phyloP scores from a whole-genome alignment of 2,888 invertebrate genomes.

The Eupithecia vulgata region DNA sequence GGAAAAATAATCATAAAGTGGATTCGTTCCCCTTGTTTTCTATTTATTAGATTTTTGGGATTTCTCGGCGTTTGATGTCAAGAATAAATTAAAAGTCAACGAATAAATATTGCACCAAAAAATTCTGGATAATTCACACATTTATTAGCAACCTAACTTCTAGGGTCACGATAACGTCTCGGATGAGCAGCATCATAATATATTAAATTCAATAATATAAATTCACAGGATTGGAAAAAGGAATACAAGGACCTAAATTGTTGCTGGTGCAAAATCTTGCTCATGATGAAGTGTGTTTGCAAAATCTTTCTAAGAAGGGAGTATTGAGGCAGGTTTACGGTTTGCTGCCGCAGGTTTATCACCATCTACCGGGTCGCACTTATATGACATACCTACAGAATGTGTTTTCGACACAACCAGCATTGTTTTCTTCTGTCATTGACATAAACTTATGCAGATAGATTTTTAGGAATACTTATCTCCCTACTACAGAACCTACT shows the following conservation, averaged over 20 bases:
- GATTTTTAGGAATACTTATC: neutral
- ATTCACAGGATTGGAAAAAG: neutral
- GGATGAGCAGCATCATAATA: neutral
- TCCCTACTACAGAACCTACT: neutral
- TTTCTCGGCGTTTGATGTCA: neutral
- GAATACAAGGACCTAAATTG: neutral
- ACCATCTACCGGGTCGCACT: neutral
- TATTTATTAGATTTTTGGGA: neutral
- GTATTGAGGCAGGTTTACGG: too few relatives aligned
- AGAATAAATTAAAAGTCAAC: neutral
- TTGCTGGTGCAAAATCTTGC: neutral
- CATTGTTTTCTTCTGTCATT: neutral
- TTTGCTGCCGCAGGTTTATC: too few relatives aligned
- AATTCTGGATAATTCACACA: neutral
- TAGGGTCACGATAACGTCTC: neutral
- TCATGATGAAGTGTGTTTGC: neutral
- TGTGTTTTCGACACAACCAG: neutral
- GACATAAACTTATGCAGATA: neutral
- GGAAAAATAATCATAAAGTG: constrained; percentile 7
- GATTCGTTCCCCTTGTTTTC: neutral
- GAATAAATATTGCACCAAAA: neutral
- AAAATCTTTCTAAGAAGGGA: neutral
- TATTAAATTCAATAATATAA: too few relatives aligned
- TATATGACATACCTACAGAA: neutral
- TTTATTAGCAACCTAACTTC: neutral